Conservation (phyloP, 1,140 invertebrate genomes). For the Lasaia peninsularis region DNA sequence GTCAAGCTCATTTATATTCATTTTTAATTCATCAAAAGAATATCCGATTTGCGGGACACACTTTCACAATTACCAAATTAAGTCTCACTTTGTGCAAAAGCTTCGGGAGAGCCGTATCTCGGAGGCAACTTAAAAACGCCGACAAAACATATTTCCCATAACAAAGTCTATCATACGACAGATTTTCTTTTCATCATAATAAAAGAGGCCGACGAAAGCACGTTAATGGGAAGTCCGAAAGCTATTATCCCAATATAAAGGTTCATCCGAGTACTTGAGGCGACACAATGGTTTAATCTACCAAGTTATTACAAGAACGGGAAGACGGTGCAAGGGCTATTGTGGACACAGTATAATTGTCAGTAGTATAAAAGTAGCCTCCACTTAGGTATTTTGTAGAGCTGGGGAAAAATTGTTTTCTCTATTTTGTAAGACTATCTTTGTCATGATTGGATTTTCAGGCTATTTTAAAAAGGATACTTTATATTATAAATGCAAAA, state of each 20-base stretch:
- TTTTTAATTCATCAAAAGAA: not conserved
- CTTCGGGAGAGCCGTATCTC: not conserved
- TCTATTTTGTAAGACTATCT: not conserved
- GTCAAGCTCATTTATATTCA: not conserved
- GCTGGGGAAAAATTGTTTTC: conserved; percentile 25
- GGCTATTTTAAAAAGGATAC: not conserved
- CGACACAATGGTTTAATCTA: conserved; percentile 47
- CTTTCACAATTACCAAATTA: conserved; percentile 9
- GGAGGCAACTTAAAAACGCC: conserved; percentile 17
- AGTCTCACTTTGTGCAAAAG: not conserved
- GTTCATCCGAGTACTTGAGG: conserved; percentile 27
- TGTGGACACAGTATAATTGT: conserved; percentile 37
- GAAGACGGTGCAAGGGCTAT: conserved; percentile 33
- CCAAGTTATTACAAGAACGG: conserved; percentile 38
- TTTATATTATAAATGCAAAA: too few species aligned
- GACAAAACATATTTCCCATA: conserved; percentile 16
- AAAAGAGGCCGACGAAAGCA: conserved; percentile 27
- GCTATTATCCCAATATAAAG: conserved; percentile 48
- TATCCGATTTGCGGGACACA: not conserved
- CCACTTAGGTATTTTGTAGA: conserved; percentile 21
- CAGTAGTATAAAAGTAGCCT: conserved; percentile 8
- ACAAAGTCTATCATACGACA: conserved; percentile 6
- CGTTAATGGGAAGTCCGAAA: conserved; percentile 34
- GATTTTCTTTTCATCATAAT: conserved; percentile 27
- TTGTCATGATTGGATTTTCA: not conserved